These are phyloP conservation scores for Hylia prasina DNA, from an alignment of 2,113 vertebrate genomes.

Conservation along the genomic window DNA sequence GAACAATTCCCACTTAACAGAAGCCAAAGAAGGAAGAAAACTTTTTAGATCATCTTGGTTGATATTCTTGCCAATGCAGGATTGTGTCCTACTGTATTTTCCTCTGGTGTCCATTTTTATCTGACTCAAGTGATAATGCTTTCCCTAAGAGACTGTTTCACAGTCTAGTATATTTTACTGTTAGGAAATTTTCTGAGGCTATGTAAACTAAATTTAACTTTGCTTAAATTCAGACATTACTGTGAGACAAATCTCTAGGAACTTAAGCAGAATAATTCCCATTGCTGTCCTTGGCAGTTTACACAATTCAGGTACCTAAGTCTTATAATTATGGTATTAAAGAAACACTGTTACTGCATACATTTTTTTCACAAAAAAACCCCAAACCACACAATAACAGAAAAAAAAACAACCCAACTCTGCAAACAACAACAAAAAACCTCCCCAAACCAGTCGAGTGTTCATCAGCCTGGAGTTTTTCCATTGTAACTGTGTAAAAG, in stretches of 20 bases:
- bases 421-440: fast-evolving
- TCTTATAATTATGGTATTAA: not conserved
- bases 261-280: not conserved
- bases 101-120: not conserved
- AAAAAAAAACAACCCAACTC: not conserved
- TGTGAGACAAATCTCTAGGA: not conserved
- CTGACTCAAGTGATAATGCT: not conserved
- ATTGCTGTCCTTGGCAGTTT: not conserved
- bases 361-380: not conserved
- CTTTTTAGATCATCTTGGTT: not conserved
- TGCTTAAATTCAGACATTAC: not conserved
- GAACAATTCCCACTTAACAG: not conserved
- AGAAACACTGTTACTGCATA: not conserved
- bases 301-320: not conserved
- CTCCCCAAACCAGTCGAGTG: not conserved
- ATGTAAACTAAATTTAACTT: not conserved
- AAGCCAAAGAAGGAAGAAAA: not conserved
- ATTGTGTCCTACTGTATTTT: not conserved
- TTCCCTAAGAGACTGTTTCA: not conserved
- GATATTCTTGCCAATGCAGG: not conserved
- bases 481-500: not conserved
- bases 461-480: not conserved
- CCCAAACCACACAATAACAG: not conserved
- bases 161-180: not conserved
- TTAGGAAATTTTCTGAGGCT: not conserved